These are phyloP conservation scores for Nicator chloris DNA, from an alignment of 2,113 vertebrate species.

Conservation along the genomic window DNA sequence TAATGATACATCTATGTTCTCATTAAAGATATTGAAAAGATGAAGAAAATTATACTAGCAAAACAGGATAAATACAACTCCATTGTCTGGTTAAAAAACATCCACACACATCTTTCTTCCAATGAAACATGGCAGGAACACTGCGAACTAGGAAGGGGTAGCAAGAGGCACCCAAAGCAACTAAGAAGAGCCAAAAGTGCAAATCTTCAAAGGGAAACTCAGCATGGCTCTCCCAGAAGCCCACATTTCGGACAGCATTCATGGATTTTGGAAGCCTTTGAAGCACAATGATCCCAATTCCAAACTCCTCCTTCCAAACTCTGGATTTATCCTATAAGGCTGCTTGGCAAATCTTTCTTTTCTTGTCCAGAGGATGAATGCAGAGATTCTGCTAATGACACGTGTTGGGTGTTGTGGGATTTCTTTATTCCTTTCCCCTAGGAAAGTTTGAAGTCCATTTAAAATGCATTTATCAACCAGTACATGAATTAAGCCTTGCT, in stretches of 20 bases:
- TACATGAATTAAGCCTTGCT: not conserved
- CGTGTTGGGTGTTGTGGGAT: fast-evolving
- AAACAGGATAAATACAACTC: not conserved
- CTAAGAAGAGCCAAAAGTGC: not conserved
- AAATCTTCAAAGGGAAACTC: not conserved
- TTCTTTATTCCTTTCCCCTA: not conserved
- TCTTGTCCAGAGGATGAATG: not conserved
- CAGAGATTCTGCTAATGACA: not conserved
- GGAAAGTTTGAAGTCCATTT: not conserved
- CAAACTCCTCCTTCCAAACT: not conserved
- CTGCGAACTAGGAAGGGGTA: not conserved
- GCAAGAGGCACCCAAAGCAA: not conserved
- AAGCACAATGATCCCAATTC: not conserved
- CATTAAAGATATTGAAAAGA: not conserved
- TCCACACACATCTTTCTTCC: not conserved
- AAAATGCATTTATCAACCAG: not conserved
- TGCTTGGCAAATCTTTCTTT: not conserved
- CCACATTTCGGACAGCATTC: not conserved
- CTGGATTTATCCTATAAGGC: not conserved
- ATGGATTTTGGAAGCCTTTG: not conserved
- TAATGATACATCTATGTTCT: not conserved
- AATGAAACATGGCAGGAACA: not conserved
- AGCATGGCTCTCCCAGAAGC: not conserved
- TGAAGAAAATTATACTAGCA: not conserved
- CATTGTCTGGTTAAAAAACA: not conserved